Evolutionary conservation across 2,797 vertebrate species (phyloP).

Genomic region (Sylvia borin): DNA sequence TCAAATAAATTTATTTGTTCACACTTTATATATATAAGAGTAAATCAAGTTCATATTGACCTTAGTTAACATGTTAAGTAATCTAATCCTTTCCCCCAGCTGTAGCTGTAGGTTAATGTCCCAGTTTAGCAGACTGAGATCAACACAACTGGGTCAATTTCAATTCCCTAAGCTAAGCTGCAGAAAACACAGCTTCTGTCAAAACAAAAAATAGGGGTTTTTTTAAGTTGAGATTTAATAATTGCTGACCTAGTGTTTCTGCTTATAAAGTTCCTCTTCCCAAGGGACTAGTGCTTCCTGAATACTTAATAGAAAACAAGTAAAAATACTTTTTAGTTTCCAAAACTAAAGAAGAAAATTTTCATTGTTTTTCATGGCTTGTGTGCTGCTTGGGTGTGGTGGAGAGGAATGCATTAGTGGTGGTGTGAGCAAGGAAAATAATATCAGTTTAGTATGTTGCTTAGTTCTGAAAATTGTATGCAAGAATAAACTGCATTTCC

Average conservation of each 20-base stretch:
- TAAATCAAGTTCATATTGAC: neutral
- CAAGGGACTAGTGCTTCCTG: neutral
- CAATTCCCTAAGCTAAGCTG: neutral
- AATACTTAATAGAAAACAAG: neutral
- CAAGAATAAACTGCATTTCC: neutral
- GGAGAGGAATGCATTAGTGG: neutral
- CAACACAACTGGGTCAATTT: constrained; percentile 13
- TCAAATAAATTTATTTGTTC: neutral
- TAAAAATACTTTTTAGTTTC: neutral
- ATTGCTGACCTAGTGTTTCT: neutral
- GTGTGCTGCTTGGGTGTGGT: neutral
- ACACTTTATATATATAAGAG: neutral
- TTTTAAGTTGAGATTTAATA: neutral
- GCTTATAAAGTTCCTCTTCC: neutral
- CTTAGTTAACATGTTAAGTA: neutral
- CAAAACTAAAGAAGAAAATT: neutral
- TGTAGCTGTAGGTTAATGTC: neutral
- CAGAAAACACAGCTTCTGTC: neutral
- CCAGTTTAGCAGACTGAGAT: constrained; percentile 4
- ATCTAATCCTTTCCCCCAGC: neutral
- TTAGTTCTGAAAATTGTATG: neutral
- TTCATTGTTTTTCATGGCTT: neutral
- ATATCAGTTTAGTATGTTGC: neutral
- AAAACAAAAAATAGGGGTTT: neutral
- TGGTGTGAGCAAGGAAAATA: neutral